phyloP scores from a whole-genome alignment of 2,888 invertebrate species.

The Agonopterix subpropinquella region DNA sequence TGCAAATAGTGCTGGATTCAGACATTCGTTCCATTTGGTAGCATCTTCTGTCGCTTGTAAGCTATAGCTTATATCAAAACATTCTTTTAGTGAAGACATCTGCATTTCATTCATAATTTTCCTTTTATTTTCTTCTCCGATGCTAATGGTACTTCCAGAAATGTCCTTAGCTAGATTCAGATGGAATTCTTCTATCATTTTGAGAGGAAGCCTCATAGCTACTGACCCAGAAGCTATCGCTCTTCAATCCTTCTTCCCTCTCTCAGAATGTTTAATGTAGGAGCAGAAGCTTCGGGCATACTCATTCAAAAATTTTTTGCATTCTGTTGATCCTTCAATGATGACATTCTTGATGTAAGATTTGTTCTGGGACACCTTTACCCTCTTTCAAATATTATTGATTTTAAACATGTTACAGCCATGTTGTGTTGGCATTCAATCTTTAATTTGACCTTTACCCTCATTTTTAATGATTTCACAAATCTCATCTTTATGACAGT shows the following conservation, averaged over 20 bases:
- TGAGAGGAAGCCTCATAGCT: neutral
- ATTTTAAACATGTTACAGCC: too few species aligned
- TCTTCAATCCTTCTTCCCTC: constrained; percentile 2
- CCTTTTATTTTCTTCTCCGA: neutral
- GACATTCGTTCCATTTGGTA: constrained; percentile 3
- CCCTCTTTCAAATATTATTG: too few species aligned
- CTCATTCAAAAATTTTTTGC: neutral
- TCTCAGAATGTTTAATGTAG: constrained; percentile 2
- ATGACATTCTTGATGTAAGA: neutral
- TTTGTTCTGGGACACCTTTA: neutral
- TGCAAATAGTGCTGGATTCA: neutral
- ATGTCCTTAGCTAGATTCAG: neutral
- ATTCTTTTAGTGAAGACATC: constrained; percentile 4
- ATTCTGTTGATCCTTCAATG: neutral
- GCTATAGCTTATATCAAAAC: neutral
- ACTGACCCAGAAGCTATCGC: constrained; percentile 2
- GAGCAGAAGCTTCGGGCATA: constrained; percentile 2
- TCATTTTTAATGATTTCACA: neutral
- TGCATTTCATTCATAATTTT: constrained; percentile 1
- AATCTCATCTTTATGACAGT: neutral
- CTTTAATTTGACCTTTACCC: too few species aligned
- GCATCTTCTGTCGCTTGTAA: neutral
- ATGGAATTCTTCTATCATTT: neutral
- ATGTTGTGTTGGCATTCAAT: too few species aligned
- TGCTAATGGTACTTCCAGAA: neutral